phyloP scores from a whole-genome alignment of 92 coral and sea anemone genomes.

The Actinernus sp. region DNA sequence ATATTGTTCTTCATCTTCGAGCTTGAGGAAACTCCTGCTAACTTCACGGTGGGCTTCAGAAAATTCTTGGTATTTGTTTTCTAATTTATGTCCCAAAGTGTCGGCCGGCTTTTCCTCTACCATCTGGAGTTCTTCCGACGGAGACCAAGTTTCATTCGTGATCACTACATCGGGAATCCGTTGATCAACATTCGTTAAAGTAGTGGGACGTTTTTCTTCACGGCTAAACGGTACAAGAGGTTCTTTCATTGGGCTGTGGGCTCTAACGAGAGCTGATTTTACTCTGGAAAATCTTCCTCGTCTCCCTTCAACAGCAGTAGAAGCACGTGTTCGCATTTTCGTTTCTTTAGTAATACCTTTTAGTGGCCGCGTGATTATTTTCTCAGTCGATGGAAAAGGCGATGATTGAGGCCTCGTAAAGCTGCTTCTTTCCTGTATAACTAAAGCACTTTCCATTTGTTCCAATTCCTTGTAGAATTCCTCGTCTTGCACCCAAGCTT shows the following conservation, averaged over 20 bases:
- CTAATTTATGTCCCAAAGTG: no score
- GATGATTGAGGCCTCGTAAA: neutral
- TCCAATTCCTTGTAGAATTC: neutral
- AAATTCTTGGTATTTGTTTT: no score
- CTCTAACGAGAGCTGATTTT: no score
- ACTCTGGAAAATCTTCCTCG: neutral
- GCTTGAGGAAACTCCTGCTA: neutral
- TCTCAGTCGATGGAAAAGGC: neutral
- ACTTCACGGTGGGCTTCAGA: slow-evolving; percentile 9
- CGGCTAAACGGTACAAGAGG: no score
- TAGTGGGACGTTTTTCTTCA: no score
- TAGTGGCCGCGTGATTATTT: neutral
- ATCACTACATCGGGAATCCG: no score
- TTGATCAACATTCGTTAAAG: no score
- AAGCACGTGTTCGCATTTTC: neutral
- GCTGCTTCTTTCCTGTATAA: neutral
- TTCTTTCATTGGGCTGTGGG: no score
- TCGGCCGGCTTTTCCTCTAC: neutral
- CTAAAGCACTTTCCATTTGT: neutral
- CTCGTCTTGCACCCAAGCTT: neutral
- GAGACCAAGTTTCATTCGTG: no score
- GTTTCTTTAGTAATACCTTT: neutral
- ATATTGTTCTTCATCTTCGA: neutral
- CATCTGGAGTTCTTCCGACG: neutral
- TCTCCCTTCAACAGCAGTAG: neutral